Base-by-base conservation (phyloP, 2,888 invertebrate genomes). In the Philereme transversata region DNA sequence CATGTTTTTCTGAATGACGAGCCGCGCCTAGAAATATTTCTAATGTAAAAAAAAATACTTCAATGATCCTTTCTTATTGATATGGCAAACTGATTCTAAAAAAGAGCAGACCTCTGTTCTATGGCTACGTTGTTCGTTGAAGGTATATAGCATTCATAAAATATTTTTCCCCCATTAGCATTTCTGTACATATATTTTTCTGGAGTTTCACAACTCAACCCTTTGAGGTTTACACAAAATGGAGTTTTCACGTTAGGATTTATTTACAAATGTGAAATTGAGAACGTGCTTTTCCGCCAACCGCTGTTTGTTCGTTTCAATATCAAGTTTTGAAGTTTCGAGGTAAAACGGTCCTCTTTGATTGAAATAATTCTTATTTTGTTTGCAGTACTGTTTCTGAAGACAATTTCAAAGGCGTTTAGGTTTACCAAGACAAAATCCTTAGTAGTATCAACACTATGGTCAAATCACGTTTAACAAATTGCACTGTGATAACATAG, bases 141-240 rank as follows among this genome's bases (percentile, higher is more conserved):
- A 65, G 40, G 55, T 61, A 70, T 68, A 71, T 73, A 71, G 61
- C 59, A 49, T 62, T 68, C 71, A 65, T 72, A 69, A 75, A 74
- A 74, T 67, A 72, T 77, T 73, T 71, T 58, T 54, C 65, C 8
- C 34, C 57, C 46, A 61, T 71, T 71, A 51, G 33, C 53, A 9
- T 59, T 66, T 50, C 62, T 65, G 56, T 65, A 65, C 57, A 61
- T 46, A 68, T 75, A 22, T 22, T 22, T 76, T 64, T 64, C 57
- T 65, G 52, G 56, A 70, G 63, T 71, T 73, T 63, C 58, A 71
- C 62, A 64, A 61, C 64, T 48, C 58, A 57, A 56, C 64, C 69
- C 70, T 73, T 78, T 78, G 76, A 74, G 72, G 72, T 73, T 72
- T 68, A 48, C 65, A 56, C 63, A 45, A 65, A 73, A 68, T 67